Conservation (phyloP, 2,797 vertebrate genomes). For the Scolopax rusticola region DNA sequence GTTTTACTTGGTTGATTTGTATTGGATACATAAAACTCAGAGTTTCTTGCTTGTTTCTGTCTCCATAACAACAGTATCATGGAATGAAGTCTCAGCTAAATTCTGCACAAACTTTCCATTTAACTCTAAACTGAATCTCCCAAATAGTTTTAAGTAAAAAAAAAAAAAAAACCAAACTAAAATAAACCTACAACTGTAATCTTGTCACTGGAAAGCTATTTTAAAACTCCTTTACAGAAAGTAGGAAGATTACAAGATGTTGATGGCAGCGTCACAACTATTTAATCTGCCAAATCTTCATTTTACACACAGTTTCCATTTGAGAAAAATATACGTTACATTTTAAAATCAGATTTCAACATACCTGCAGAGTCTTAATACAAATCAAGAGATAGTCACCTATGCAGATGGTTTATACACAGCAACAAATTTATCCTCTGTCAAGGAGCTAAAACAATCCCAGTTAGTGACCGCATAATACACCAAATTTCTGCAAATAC, state of each 20-base stretch:
- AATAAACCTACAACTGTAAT: not conserved
- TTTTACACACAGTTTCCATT: not conserved
- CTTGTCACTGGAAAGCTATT: not conserved
- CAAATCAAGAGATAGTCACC: not conserved
- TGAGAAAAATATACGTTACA: not conserved
- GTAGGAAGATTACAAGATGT: not conserved
- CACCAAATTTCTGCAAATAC: not conserved
- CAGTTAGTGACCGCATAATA: not conserved
- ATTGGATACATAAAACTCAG: not conserved
- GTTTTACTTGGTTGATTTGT: not conserved
- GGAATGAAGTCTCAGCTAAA: conserved; percentile 1
- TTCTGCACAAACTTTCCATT: conserved; percentile 8
- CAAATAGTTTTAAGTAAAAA: not conserved
- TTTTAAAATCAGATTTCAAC: not conserved
- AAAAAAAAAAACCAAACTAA: not conserved
- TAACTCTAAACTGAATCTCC: not conserved
- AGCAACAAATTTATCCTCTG: not conserved
- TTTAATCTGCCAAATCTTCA: not conserved
- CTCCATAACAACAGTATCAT: conserved; percentile 5
- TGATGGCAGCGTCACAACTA: not conserved
- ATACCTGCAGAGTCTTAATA: not conserved
- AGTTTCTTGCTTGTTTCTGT: not conserved
- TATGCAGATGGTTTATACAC: not conserved
- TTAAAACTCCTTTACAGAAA: not conserved
- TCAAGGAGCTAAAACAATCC: not conserved